Percentiles rank a stretch among this genome's conserved stretches.
Evolutionary conservation across 2,888 invertebrate species (phyloP).

Genomic region (Plebejus melissa): DNA sequence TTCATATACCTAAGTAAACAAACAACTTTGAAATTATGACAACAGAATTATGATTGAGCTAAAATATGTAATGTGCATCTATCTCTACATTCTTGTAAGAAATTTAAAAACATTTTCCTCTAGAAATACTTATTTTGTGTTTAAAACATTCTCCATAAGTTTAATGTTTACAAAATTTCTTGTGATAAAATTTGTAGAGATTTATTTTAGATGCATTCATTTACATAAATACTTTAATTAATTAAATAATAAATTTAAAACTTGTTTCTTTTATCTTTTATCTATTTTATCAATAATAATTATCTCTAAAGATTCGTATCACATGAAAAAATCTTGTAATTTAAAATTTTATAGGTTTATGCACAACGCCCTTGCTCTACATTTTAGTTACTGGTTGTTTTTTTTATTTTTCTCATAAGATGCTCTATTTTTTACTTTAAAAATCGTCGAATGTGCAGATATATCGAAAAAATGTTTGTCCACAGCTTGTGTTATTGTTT

Average conservation of each 20-base stretch:
- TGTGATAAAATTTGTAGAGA: neutral
- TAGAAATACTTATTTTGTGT: neutral
- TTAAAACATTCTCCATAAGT: neutral
- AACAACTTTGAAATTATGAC: neutral
- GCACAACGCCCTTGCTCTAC: neutral
- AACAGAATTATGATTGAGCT: neutral
- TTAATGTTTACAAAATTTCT: neutral
- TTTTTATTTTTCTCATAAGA: neutral
- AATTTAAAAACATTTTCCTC: neutral
- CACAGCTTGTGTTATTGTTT: neutral
- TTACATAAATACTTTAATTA: neutral
- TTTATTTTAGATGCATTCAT: conserved; percentile 10
- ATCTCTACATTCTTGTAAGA: neutral
- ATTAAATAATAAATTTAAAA: neutral
- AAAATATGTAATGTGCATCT: neutral
- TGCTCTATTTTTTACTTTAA: neutral
- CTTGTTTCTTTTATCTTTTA: neutral
- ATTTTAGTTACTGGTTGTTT: neutral
- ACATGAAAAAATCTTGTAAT: neutral
- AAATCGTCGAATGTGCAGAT: neutral
- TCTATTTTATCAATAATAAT: neutral
- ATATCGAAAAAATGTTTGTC: neutral
- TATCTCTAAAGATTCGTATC: neutral
- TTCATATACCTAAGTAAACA: neutral
- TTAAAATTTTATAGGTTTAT: conserved; percentile 3